phyloP scores from a whole-genome alignment of 2,797 vertebrate genomes.

The Pelobates cultripes region DNA sequence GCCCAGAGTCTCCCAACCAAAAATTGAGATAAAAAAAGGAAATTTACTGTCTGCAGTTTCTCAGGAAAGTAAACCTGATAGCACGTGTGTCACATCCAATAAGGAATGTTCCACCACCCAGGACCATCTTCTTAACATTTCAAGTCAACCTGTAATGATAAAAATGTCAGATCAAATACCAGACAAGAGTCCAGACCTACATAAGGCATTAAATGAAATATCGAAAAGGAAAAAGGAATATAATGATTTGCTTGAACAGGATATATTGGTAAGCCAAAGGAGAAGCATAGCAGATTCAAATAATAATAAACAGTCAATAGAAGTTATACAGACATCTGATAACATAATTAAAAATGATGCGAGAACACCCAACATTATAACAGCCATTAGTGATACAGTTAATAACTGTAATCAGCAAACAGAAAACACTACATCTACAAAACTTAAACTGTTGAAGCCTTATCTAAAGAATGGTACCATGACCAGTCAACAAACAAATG shows the following conservation, averaged over 20 bases:
- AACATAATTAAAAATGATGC: not conserved
- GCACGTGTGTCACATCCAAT: not conserved
- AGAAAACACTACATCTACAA: not conserved
- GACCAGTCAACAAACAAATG: not conserved
- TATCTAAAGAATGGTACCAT: not conserved
- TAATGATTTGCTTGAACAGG: not conserved
- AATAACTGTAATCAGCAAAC: not conserved
- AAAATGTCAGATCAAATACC: not conserved
- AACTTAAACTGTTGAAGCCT: not conserved
- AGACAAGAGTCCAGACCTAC: not conserved
- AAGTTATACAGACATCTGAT: not conserved
- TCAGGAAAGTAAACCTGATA: not conserved
- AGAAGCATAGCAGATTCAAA: conserved; percentile 25
- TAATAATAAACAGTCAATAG: conserved; percentile 23
- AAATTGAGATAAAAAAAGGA: not conserved
- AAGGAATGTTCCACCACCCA: not conserved
- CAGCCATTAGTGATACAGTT: not conserved
- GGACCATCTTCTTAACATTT: not conserved
- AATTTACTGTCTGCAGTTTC: not conserved
- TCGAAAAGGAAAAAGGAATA: not conserved
- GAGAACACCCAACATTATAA: not conserved
- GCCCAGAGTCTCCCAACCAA: not conserved
- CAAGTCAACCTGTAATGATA: not conserved
- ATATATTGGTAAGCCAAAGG: not conserved
- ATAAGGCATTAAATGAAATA: not conserved